Percentiles rank a stretch among this genome's conserved stretches.
Conservation (phyloP, 2,797 vertebrate species). For the Hybognathus amarus region DNA sequence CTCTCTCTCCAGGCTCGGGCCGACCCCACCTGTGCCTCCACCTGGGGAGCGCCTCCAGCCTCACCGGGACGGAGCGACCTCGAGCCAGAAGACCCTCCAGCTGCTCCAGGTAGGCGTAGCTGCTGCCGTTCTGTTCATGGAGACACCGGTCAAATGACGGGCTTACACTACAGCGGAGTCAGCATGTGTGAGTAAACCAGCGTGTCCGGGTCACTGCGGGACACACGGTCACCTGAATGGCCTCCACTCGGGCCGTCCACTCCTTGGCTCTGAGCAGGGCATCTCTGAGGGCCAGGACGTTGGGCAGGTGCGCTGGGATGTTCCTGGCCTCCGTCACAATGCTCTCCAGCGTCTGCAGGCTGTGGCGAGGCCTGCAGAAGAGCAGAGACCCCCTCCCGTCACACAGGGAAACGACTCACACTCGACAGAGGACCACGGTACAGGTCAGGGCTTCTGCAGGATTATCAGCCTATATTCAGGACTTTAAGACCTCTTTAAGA, state of each 20-base stretch:
- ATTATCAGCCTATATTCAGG: no score
- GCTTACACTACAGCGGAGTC: background rate
- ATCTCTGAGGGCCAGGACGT: constrained; percentile 91
- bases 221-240: constrained; percentile 85
- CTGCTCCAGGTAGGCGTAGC: constrained; percentile 93
- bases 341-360: constrained; percentile 89
- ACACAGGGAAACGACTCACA: background rate
- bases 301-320: constrained; percentile 96
- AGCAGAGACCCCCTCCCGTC: background rate
- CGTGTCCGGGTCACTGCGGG: background rate
- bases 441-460: no score
- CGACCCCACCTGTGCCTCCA: constrained; percentile 94
- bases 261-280: constrained; percentile 95
- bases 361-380: constrained; percentile 87
- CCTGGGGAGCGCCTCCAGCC: constrained; percentile 91
- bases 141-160: background rate
- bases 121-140: constrained; percentile 83
- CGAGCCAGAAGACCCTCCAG: constrained; percentile 90
- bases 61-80: constrained; percentile 92
- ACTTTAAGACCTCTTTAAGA: no score
- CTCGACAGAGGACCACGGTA: no score
- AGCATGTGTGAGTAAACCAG: background rate
- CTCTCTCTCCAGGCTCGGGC: constrained; percentile 96
- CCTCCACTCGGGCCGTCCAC: constrained; percentile 94
- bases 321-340: constrained; percentile 94